Evolutionary conservation across 2,113 vertebrate species (phyloP), one percentile per base, ranked within the genome.

Genomic region (Vombatus ursinus): DNA sequence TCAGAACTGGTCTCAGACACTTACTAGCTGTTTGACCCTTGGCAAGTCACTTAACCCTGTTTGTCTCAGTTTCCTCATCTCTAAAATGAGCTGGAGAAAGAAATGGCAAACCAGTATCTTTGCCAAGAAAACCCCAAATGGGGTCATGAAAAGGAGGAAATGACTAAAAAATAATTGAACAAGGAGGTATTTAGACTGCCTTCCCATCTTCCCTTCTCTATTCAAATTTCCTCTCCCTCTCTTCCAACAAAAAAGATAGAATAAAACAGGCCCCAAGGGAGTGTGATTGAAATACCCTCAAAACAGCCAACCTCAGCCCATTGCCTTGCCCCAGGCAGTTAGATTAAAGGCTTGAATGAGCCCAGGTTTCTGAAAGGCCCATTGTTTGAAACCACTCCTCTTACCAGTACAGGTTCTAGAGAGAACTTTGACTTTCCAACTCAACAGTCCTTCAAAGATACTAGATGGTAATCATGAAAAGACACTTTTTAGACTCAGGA

Each of bases 361-460:
- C 1, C 2, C 44, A 8, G 3, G 19, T 84, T 84, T 77, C 68
- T 95, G n/a, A 90, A 90, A 77, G 89, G 5, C 51, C 52, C 54
- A 84, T 95, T 91, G 1, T 48, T 94, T 93, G 5, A 57, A 51
- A 2, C 11, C 53, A 96, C 28, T 92, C 14, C 52, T 50, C 23
- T 44, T 97, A 49, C 47, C 95, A 92, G 91, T 90, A 95, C 50
- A 50, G 61, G n/a, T 90, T 96, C 89, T 52, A 6, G 37, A 16
- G 4, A n/a, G 19, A 84, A 3, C 0, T 91, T 91, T 14, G 19
- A 52, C 37, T 93, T 90, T 24, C 5, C 0, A 51, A 16, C 25
- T 77, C 14, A 77, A 77, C 14, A 77, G 22, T 44, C 19, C 68
- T 84, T 44, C 68, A 84, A 84, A 84, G 68, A 49, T 31, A 50